phyloP scores from a whole-genome alignment of 2,888 invertebrate species.

The Drosophila sordidula region DNA sequence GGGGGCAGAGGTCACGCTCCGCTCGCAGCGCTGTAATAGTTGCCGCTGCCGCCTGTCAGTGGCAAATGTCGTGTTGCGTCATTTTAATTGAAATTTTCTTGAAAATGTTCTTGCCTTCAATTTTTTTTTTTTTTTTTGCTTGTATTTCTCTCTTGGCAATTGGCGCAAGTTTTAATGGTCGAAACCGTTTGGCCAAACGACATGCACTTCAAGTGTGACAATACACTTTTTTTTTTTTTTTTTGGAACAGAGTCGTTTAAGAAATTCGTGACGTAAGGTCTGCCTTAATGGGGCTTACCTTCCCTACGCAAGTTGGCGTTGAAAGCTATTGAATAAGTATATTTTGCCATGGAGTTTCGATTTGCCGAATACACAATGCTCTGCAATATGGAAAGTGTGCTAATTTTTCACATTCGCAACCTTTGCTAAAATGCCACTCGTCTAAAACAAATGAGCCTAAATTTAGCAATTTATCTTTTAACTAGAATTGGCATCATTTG shows the following conservation, averaged over 20 bases:
- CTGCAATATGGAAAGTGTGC: no score
- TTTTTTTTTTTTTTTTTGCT: not conserved
- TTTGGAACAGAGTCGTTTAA: not conserved
- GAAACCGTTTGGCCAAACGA: slow-evolving; percentile 27
- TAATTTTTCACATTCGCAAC: no score
- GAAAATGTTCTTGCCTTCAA: slow-evolving; percentile 37
- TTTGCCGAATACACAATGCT: no score
- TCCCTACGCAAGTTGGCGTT: no score
- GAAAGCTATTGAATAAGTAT: no score
- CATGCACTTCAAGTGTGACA: slow-evolving; percentile 20
- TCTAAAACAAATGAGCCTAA: no score
- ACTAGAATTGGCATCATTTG: no score
- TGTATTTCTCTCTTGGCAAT: slow-evolving; percentile 26
- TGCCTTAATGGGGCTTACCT: no score
- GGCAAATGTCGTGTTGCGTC: slow-evolving; percentile 63
- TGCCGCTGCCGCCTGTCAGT: slow-evolving; percentile 35
- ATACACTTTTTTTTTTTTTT: not conserved
- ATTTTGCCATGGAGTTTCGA: no score
- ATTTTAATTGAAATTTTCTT: slow-evolving; percentile 77
- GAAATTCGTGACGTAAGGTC: no score
- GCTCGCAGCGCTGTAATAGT: slow-evolving; percentile 17
- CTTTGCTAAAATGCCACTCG: no score
- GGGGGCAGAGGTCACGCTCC: slow-evolving; percentile 37
- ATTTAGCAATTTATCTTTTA: no score
- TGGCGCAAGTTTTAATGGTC: slow-evolving; percentile 46